These are phyloP conservation scores for Acrobeloides nanus DNA, from an alignment of 2,888 invertebrate genomes.

Conservation along the genomic window DNA sequence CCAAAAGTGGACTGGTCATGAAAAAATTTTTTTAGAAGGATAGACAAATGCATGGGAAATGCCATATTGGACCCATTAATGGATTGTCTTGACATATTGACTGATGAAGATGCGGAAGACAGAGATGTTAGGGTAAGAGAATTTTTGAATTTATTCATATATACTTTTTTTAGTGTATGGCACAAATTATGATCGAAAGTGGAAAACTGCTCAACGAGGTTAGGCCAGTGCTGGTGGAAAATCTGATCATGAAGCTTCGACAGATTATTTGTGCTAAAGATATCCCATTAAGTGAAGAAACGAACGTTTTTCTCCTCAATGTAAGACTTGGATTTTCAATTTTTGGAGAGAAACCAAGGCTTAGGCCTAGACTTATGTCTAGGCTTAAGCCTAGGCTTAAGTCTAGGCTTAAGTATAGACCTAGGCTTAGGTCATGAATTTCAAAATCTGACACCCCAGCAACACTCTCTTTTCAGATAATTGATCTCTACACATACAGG, in stretches of 20 bases:
- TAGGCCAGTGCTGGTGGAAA: constrained; percentile 21
- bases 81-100: constrained; percentile 25
- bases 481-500: constrained; percentile 22
- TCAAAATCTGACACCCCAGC: too few species aligned
- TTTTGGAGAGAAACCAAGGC: too few species aligned
- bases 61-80: constrained; percentile 25
- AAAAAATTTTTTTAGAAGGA: constrained; percentile 21
- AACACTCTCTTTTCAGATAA: too few species aligned
- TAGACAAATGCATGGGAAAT: constrained; percentile 25
- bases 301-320: constrained; percentile 16
- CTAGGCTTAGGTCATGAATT: too few species aligned
- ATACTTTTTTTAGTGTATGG: constrained; percentile 20
- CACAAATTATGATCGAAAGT: constrained; percentile 23
- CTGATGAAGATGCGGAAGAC: constrained; percentile 26
- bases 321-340: too few species aligned
- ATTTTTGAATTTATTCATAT: neutral
- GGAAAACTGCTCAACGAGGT: constrained; percentile 25
- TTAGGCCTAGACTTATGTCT: too few species aligned
- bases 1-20: too few species aligned
- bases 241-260: constrained; percentile 23
- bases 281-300: constrained; percentile 20
- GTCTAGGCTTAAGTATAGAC: too few species aligned
- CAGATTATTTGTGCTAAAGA: constrained; percentile 15
- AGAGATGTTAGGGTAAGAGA: constrained; percentile 20
- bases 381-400: too few species aligned